These are phyloP conservation scores for Pomacea maculata DNA, from an alignment of 1,140 invertebrate species.

Conservation along the genomic window DNA sequence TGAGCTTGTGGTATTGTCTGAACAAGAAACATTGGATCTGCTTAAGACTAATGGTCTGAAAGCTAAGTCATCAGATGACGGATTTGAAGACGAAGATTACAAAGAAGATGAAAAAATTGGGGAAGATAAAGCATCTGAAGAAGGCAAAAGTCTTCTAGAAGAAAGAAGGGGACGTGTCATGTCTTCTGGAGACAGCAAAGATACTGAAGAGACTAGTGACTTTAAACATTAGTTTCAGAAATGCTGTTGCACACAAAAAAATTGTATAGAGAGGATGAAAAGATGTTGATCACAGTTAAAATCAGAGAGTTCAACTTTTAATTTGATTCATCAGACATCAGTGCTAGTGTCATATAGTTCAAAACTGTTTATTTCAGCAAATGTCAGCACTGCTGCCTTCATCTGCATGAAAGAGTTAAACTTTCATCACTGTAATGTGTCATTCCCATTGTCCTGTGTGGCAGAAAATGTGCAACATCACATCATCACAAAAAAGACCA, in stretches of 20 bases:
- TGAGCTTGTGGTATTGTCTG: neutral
- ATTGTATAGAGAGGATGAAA: neutral
- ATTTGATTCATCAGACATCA: no score
- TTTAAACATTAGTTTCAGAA: neutral
- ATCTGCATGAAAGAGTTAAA: no score
- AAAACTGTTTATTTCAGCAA: no score
- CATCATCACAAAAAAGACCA: no score
- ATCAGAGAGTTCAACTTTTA: no score
- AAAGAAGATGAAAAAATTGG: neutral
- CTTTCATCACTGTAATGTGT: no score
- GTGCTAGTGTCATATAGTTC: no score
- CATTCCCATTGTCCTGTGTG: no score
- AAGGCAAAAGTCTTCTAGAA: neutral
- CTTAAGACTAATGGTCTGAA: slow-evolving; percentile 8
- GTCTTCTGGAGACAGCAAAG: neutral
- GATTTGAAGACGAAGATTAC: neutral
- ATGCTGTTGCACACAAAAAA: neutral
- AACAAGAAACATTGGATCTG: neutral
- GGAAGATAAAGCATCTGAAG: neutral
- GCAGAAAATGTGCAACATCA: no score
- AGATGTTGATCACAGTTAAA: neutral
- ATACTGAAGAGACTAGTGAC: no score
- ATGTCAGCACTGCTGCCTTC: no score
- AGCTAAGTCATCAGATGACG: neutral
- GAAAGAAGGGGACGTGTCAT: neutral